Conservation (phyloP, 2,888 invertebrate genomes). For the Aradus depressus region DNA sequence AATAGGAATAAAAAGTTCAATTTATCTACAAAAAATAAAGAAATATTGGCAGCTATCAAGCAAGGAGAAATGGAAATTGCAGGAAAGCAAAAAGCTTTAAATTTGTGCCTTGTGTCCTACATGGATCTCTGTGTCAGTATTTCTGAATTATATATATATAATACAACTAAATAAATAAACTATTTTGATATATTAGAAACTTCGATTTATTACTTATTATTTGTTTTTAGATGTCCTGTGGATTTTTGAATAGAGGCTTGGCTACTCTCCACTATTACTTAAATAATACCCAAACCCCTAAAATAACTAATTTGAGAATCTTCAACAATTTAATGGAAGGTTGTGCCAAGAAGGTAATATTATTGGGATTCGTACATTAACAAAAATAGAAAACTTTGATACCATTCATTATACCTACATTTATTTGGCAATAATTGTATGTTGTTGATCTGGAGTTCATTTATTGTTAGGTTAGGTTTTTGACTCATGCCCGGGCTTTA, state of each 20-base stretch:
- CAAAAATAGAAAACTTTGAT: too few species aligned
- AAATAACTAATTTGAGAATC: slow-evolving; percentile 42
- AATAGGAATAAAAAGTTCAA: too few species aligned
- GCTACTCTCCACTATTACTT: slow-evolving; percentile 43
- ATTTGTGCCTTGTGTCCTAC: slow-evolving; percentile 50
- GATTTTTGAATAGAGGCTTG: slow-evolving; percentile 43
- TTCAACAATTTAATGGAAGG: slow-evolving; percentile 60
- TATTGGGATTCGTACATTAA: too few species aligned
- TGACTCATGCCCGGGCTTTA: too few species aligned
- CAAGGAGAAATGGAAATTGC: slow-evolving; percentile 37
- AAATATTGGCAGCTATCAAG: slow-evolving; percentile 33
- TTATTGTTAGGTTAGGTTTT: too few species aligned
- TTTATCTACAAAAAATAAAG: slow-evolving; percentile 7
- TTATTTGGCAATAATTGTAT: too few species aligned
- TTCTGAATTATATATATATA: too few species aligned
- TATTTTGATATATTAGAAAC: slow-evolving; percentile 18
- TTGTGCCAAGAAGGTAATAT: slow-evolving; percentile 52
- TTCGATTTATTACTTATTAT: neutral
- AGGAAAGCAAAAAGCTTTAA: slow-evolving; percentile 45
- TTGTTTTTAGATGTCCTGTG: slow-evolving; percentile 41
- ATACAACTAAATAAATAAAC: too few species aligned
- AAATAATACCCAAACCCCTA: slow-evolving; percentile 32
- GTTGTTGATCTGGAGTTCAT: too few species aligned
- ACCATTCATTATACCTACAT: too few species aligned
- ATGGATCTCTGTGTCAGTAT: slow-evolving; percentile 49